Conservation (phyloP, 2,888 invertebrate genomes). For the Cacoxenus indagator region DNA sequence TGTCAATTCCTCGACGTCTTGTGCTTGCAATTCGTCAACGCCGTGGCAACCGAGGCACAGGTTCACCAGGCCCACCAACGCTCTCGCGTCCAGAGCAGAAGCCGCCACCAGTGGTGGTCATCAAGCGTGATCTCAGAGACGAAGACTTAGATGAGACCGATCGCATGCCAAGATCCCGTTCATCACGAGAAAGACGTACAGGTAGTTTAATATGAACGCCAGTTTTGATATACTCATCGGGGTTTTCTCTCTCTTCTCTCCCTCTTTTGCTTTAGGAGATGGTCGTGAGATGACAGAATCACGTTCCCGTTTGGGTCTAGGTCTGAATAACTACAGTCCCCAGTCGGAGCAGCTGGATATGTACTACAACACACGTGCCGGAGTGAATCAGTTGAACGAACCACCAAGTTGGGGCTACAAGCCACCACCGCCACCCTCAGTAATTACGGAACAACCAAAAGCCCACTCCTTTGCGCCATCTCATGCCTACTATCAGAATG, state of each 20-base stretch:
- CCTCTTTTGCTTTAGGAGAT: slow-evolving; percentile 76
- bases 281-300: slow-evolving; percentile 84
- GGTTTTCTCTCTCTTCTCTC: slow-evolving; percentile 33
- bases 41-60: slow-evolving; percentile 75
- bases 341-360: slow-evolving; percentile 81
- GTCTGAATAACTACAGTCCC: slow-evolving; percentile 77
- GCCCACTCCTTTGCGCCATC: slow-evolving; percentile 83
- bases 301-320: slow-evolving; percentile 82
- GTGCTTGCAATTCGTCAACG: slow-evolving; percentile 92
- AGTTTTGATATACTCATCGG: slow-evolving; percentile 63
- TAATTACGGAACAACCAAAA: slow-evolving; percentile 92
- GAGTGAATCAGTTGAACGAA: slow-evolving; percentile 74
- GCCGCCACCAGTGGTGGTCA: slow-evolving; percentile 91
- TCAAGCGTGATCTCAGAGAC: slow-evolving; percentile 88
- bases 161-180: slow-evolving; percentile 71
- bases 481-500: slow-evolving; percentile 85
- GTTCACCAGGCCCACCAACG: slow-evolving; percentile 69
- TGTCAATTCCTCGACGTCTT: slow-evolving; percentile 97
- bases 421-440: slow-evolving; percentile 77
- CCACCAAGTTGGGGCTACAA: slow-evolving; percentile 72
- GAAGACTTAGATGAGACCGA: slow-evolving; percentile 81
- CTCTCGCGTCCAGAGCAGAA: slow-evolving; percentile 83
- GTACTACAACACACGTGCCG: slow-evolving; percentile 84
- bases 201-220: slow-evolving; percentile 67
- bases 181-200: slow-evolving; percentile 72